These are phyloP conservation scores for Creontiades dilutus DNA, from an alignment of 2,888 invertebrate genomes.

Conservation along the genomic window DNA sequence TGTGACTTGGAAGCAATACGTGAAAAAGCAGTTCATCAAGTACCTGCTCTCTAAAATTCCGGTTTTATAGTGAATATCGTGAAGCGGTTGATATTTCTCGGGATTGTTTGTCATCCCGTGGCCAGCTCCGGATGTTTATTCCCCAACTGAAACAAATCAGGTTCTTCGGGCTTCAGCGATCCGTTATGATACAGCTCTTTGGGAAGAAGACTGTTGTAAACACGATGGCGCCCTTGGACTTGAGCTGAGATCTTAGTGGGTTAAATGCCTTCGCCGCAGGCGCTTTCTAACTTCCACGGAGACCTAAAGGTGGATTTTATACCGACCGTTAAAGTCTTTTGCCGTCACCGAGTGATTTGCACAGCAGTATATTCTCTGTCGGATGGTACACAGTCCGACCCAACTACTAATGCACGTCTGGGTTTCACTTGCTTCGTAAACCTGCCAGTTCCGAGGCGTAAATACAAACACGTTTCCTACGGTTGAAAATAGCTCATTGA, in stretches of 20 bases:
- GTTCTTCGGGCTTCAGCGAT: not conserved
- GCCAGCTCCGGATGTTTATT: not conserved
- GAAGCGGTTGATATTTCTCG: not conserved
- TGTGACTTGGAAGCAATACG: too few relatives aligned
- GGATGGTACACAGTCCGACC: too few relatives aligned
- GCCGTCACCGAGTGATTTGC: slow-evolving; percentile 1
- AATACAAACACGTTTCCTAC: too few relatives aligned
- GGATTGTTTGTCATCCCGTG: not conserved
- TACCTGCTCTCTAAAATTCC: not conserved
- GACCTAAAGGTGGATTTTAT: not conserved
- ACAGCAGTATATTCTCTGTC: too few relatives aligned
- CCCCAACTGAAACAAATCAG: not conserved
- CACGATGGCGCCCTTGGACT: slow-evolving; percentile 21
- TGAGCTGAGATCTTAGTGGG: slow-evolving; percentile 22
- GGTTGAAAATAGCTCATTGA: too few relatives aligned
- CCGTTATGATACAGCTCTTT: not conserved
- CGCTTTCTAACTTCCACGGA: slow-evolving; percentile 14
- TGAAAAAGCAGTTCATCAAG: too few relatives aligned
- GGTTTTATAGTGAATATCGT: not conserved
- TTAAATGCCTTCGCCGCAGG: slow-evolving; percentile 26
- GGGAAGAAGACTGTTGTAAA: not conserved
- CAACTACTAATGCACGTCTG: too few relatives aligned
- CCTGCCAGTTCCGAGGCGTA: too few relatives aligned
- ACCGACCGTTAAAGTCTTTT: slow-evolving; percentile 33
- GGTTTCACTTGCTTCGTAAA: too few relatives aligned